Base-by-base conservation (phyloP, 2,888 invertebrate species). In the Eristalis tenax region DNA sequence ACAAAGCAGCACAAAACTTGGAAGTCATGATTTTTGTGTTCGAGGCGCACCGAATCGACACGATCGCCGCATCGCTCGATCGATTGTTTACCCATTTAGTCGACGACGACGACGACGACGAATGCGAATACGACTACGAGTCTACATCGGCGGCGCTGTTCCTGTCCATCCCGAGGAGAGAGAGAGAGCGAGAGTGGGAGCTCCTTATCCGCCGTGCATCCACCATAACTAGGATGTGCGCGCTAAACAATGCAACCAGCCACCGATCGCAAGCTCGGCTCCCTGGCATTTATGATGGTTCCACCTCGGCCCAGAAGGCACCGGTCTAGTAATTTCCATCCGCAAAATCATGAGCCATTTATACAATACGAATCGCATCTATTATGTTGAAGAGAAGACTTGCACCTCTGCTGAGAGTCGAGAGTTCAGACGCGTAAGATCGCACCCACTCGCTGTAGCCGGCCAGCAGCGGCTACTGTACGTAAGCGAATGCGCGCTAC, bases 71-170 rank as follows among this genome's bases (percentile, higher is more conserved):
- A 90, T 91, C 90, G 91, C 90, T 89, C 90, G 91, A 82, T 91
- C 91, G 91, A 91, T 91, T 91, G 91, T 91, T 91, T 91, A 91
- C 91, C 90, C 91, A 91, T 91, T 91, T 91, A 91, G 91, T 91
- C 91, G 90, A 90, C 68, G 76, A 64, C 73, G 64, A 69, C 23
- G 26, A 63, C 61, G 38, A 65, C n/a, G 26, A 73, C 11, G 65
- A 65, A 40, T 35, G 65, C 73, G 75, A 77, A 77, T 78, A 35
- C 57, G 75, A 74, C 61, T 75, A 59, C 85, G 82, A 82, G 83
- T 86, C 85, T 86, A 77, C 78, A 86, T 75, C 23, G 78, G 69
- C 77, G 77, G 86, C 83, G 79, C 71, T 79, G 75, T 87, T 83
- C 61, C 61, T 38, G 73, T 76, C 71, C 68, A 50, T 61, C 61